phyloP scores from a whole-genome alignment of 1,140 invertebrate genomes.

The Cecropterus lyciades region DNA sequence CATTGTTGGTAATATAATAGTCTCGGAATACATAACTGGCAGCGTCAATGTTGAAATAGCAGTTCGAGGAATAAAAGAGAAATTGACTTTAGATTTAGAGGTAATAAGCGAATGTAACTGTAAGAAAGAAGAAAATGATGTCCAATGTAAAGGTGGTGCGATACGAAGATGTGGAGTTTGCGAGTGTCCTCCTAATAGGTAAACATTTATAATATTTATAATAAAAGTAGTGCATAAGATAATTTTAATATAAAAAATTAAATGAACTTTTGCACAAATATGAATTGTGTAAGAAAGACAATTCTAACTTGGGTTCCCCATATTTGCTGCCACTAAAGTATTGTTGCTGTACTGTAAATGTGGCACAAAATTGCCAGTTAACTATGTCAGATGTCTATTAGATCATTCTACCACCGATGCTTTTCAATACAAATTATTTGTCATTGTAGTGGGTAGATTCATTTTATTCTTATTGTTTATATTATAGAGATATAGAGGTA shows the following conservation, averaged over 20 bases:
- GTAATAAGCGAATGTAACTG: constrained; percentile 90
- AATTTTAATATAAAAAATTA: too few relatives aligned
- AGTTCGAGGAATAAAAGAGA: constrained; percentile 89
- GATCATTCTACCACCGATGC: too few relatives aligned
- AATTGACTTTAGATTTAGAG: constrained; percentile 88
- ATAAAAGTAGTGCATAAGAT: constrained; percentile 15
- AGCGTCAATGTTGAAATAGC: constrained; percentile 48
- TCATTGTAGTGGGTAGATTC: too few relatives aligned
- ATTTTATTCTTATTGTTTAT: too few relatives aligned
- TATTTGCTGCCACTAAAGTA: too few relatives aligned
- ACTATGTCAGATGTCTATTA: too few relatives aligned
- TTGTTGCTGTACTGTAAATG: too few relatives aligned
- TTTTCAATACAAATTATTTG: too few relatives aligned
- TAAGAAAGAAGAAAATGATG: constrained; percentile 60
- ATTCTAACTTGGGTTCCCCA: too few relatives aligned
- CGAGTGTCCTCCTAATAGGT: constrained; percentile 86
- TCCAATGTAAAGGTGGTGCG: constrained; percentile 80
- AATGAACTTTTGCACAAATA: too few relatives aligned
- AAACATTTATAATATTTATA: constrained; percentile 67
- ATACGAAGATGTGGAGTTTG: constrained; percentile 90
- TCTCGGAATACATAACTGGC: constrained; percentile 43
- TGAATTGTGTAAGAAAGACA: background rate
- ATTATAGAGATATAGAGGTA: too few relatives aligned
- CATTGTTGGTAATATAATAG: constrained; percentile 46
- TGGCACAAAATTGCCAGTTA: too few relatives aligned